A percentile compares a stretch with the other conserved stretches of the same genome.
Conservation (phyloP, 2,888 invertebrate species). For the Girardia tigrina region DNA sequence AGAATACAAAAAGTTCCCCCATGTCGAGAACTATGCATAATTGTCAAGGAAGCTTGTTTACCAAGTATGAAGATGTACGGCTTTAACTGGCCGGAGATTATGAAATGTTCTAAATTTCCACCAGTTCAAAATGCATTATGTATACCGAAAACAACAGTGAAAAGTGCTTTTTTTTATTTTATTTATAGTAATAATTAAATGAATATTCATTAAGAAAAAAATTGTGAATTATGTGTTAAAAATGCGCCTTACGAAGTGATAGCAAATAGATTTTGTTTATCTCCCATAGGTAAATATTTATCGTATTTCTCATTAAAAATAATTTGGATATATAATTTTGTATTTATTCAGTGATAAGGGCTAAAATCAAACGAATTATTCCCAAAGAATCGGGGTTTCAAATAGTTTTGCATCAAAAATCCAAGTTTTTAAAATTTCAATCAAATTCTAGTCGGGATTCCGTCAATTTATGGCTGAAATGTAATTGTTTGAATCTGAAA, state of each 20-base stretch:
- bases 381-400: not conserved
- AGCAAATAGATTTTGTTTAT: slow-evolving; percentile 32
- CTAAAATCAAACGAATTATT: slow-evolving; percentile 13
- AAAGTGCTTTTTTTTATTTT: not conserved
- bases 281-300: slow-evolving; percentile 32
- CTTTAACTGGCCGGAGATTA: slow-evolving; percentile 75
- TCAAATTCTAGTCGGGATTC: not conserved
- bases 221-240: slow-evolving; percentile 30
- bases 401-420: not conserved
- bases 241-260: slow-evolving; percentile 28
- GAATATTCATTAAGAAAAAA: not conserved
- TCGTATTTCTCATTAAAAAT: too few relatives aligned
- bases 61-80: slow-evolving; percentile 79
- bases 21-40: slow-evolving; percentile 74
- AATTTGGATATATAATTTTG: too few relatives aligned
- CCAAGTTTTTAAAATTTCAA: not conserved
- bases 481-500: not conserved
- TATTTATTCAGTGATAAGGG: not conserved
- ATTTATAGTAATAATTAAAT: not conserved
- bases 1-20: slow-evolving; percentile 77
- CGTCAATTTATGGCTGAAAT: not conserved
- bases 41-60: slow-evolving; percentile 63
- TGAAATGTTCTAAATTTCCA: slow-evolving; percentile 77
- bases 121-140: slow-evolving; percentile 25
- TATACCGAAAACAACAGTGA: not conserved